Conservation (phyloP, 2,888 invertebrate species). For the Leptothorax acervorum region DNA sequence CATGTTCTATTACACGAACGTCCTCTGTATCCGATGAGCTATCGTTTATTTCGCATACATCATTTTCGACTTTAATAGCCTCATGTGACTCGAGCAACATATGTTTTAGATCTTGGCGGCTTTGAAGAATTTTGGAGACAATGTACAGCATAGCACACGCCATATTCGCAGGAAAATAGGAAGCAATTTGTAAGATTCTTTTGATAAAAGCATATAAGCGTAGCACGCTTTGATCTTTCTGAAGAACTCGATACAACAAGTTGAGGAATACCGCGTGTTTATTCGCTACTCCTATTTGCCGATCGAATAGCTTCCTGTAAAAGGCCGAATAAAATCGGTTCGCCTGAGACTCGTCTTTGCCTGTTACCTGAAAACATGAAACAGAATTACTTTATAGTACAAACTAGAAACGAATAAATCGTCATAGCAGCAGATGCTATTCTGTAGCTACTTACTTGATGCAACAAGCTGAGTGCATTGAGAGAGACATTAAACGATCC, state of each 20-base stretch:
- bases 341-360: constrained; percentile 77
- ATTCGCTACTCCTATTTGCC: constrained; percentile 90
- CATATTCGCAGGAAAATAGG: constrained; percentile 91
- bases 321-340: constrained; percentile 94
- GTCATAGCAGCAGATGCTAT: constrained; percentile 9
- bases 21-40: constrained; percentile 30
- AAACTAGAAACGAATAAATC: neutral
- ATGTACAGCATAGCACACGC: constrained; percentile 94
- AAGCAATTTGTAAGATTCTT: constrained; percentile 91
- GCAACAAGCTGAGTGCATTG: constrained; percentile 87
- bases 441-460: constrained; percentile 85
- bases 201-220: constrained; percentile 95
- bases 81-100: constrained; percentile 65
- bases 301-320: constrained; percentile 94
- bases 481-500: constrained; percentile 91
- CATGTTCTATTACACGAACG: constrained; percentile 30
- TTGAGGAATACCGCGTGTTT: constrained; percentile 94
- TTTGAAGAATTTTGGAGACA: constrained; percentile 88
- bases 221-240: constrained; percentile 90
- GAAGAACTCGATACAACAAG: constrained; percentile 94
- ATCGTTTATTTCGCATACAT: constrained; percentile 30
- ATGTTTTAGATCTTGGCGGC: constrained; percentile 71
- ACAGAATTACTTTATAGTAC: neutral
- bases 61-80: constrained; percentile 51
- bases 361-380: constrained; percentile 72